Evolutionary conservation across 2,888 invertebrate species (phyloP), one percentile per base, ranked within the genome.

Genomic region (Mechanitis mazaeus): DNA sequence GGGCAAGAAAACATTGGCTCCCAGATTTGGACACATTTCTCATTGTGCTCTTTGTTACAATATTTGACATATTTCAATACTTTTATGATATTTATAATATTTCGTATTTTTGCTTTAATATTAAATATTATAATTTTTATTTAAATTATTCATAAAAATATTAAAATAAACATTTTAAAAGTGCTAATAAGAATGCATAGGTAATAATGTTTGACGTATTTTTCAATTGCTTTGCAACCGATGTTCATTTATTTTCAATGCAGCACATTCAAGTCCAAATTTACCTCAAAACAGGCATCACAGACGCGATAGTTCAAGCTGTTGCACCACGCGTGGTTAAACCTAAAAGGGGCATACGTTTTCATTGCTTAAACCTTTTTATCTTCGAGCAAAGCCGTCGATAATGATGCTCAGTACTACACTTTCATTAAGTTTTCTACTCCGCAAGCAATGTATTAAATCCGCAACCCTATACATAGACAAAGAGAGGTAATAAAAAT

Each of bases 341-440:
- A 80, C 79, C 79, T 74, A 73, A 80, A 77, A 80, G 76, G 75
- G 75, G 77, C 83, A 86, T 85, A 84, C 80, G 85, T 84, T 86
- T 85, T 79, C 73, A 79, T 77, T 78, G 73, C 74, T 74, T 75
- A 82, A 82, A 80, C 73, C 82, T 81, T 84, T 85, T 84, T 84
- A 84, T 84, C 81, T 80, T 67, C 70, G 70, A 71, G 74, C 75
- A 81, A 85, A 86, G 79, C 85, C 83, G 79, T 79, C 79, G 77
- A 86, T 89, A 87, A 87, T 87, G 85, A 87, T 79, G 79, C 78
- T 80, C 74, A 73, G 75, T 79, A 76, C 75, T 76, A 82, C 81
- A 82, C 80, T 84, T 87, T 86, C 86, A 87, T 88, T 87, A 81
- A 79, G 78, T 82, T 84, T 83, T 78, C 80, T 82, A 80, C 80